These are phyloP conservation scores for Stigmatopora nigra DNA, from an alignment of 2,113 vertebrate species.

Conservation along the genomic window DNA sequence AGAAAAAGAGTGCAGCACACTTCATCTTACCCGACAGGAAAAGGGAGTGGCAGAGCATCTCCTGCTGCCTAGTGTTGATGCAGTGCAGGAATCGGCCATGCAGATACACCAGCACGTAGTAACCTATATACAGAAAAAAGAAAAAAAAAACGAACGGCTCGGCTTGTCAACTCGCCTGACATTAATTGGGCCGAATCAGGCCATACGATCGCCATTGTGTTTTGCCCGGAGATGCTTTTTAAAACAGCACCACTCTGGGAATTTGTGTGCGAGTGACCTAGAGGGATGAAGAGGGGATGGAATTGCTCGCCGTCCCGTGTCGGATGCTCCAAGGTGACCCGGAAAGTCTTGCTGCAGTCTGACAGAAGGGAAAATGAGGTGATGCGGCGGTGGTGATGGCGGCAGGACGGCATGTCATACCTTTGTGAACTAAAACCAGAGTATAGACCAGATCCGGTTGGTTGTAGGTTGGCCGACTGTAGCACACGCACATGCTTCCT, in stretches of 20 bases:
- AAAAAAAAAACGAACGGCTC: conserved; percentile 4
- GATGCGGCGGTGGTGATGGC: neutral
- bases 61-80: conserved; percentile 85
- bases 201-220: neutral
- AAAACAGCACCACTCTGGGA: too few species aligned
- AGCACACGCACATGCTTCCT: conserved; percentile 89
- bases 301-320: conserved; percentile 49
- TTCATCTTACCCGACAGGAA: conserved; percentile 79
- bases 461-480: conserved; percentile 60
- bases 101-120: conserved; percentile 82
- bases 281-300: conserved; percentile 77
- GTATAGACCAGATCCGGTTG: conserved; percentile 74
- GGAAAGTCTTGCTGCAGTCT: conserved; percentile 88
- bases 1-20: neutral
- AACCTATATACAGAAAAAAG: conserved; percentile 69
- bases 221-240: neutral
- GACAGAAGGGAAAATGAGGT: conserved; percentile 10
- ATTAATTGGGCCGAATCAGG: conserved; percentile 1
- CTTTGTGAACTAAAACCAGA: conserved; percentile 83
- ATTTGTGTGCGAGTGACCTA: conserved; percentile 65
- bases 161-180: conserved; percentile 8
- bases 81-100: conserved; percentile 84
- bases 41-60: conserved; percentile 83
- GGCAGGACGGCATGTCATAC: conserved; percentile 43
- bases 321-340: conserved; percentile 60